Evolutionary conservation across 2,888 invertebrate species (phyloP).

Genomic region (Phalangium opilio): DNA sequence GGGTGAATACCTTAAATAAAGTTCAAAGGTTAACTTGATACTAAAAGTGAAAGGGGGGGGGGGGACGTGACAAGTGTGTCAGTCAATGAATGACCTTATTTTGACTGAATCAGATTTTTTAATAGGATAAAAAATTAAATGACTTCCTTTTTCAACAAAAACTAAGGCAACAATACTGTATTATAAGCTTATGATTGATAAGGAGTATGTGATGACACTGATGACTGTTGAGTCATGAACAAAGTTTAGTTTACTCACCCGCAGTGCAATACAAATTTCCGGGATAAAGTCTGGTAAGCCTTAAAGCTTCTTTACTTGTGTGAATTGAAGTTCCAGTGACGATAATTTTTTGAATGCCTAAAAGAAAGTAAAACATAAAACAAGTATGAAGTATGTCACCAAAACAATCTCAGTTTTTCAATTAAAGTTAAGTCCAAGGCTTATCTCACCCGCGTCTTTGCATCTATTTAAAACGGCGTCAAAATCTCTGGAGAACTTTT

Average conservation of each 20-base stretch:
- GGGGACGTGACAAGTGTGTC: neutral
- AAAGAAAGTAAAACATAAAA: conserved; percentile 18
- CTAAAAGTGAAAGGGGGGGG: neutral
- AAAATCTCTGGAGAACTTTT: conserved; percentile 79
- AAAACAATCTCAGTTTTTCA: neutral
- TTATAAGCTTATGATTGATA: too few relatives aligned
- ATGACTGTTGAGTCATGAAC: too few relatives aligned
- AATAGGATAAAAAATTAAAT: too few relatives aligned
- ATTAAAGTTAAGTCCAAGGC: neutral
- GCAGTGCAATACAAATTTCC: conserved; percentile 80
- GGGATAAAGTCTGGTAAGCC: conserved; percentile 75
- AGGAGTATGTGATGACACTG: too few relatives aligned
- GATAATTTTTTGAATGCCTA: conserved; percentile 85
- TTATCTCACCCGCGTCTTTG: conserved; percentile 62
- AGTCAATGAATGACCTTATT: too few relatives aligned
- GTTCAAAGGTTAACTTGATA: neutral
- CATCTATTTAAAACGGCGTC: conserved; percentile 81
- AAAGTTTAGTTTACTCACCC: conserved; percentile 40
- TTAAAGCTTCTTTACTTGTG: conserved; percentile 74
- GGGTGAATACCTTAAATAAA: conserved; percentile 59
- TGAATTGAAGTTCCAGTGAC: conserved; percentile 79
- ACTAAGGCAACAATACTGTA: too few relatives aligned
- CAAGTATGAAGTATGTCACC: too few relatives aligned
- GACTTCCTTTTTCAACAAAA: too few relatives aligned
- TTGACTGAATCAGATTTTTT: too few relatives aligned